A percentile compares a stretch with the other conserved stretches of the same genome.
phyloP scores from a whole-genome alignment of 2,113 vertebrate species.

The mouse (Mus musculus) region GRCm39 chr9:50878001-50878500 shows the following conservation, averaged over 20 bases:
- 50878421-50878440: too few species aligned
- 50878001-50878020: constrained; percentile 50
- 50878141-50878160: background rate
- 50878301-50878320: background rate
- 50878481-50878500: too few species aligned
- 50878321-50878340: background rate
- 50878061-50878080: constrained; percentile 37
- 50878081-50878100: background rate
- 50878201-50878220: background rate
- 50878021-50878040: background rate
- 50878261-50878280: constrained; percentile 20
- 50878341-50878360: background rate
- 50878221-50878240: constrained; percentile 46
- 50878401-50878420: too few species aligned
- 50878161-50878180: background rate
- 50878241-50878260: constrained; percentile 22
- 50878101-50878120: background rate
- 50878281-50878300: constrained; percentile 16
- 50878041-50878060: constrained; percentile 22
- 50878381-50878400: too few species aligned
- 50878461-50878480: too few species aligned
- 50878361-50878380: background rate
- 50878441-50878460: too few species aligned
- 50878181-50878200: constrained; percentile 42
- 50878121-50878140: constrained; percentile 1